Conservation (phyloP, 35 echinoderm and acorn worm genomes). For the Hemicentrotus pulcherrimus region DNA sequence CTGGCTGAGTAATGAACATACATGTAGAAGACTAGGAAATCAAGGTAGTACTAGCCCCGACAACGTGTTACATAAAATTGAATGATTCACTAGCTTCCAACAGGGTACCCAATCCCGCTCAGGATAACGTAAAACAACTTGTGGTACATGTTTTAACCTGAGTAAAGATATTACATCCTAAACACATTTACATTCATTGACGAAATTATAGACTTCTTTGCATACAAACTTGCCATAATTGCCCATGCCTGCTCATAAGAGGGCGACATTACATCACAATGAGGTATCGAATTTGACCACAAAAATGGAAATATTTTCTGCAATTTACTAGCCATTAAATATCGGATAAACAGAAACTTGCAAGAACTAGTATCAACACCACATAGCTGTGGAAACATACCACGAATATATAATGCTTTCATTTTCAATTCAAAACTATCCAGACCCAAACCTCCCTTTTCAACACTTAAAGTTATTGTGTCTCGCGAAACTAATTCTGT, state of each 20-base stretch:
- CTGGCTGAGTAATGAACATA: too few relatives aligned
- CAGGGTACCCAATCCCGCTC: not conserved
- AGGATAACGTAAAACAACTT: not conserved
- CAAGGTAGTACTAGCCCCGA: too few relatives aligned
- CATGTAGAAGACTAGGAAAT: constrained; percentile 50
- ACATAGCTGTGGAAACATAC: not conserved
- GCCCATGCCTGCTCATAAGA: not conserved
- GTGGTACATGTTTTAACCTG: not conserved
- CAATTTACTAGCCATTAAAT: not conserved
- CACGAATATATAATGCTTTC: not conserved
- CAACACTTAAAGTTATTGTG: not conserved
- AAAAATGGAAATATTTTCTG: not conserved
- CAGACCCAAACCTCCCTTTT: not conserved
- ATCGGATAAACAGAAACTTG: not conserved
- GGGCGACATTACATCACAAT: not conserved
- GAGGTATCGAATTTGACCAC: not conserved
- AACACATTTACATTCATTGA: not conserved
- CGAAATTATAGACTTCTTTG: not conserved
- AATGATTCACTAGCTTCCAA: not conserved
- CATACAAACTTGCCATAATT: not conserved
- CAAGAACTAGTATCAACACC: not conserved
- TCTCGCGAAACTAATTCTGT: constrained; percentile 35
- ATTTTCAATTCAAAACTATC: not conserved
- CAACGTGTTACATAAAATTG: not conserved
- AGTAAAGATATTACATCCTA: not conserved